phyloP scores from a whole-genome alignment of 2,888 invertebrate genomes.

The Zygaena filipendulae region DNA sequence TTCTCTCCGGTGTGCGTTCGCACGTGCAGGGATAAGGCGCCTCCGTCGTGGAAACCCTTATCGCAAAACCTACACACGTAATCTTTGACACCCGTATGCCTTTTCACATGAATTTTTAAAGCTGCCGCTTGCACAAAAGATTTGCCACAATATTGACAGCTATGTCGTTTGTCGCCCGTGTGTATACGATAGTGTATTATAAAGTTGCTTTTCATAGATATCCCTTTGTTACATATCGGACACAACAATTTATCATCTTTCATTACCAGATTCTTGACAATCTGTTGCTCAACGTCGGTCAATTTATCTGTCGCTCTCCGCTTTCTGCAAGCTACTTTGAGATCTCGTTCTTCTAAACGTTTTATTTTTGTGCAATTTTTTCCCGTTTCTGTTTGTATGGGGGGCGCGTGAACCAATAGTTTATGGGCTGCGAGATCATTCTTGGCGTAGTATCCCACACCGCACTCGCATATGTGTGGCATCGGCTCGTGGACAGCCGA shows the following conservation, averaged over 20 bases:
- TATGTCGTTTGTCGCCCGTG: constrained; percentile 17
- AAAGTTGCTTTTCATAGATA: constrained; percentile 1
- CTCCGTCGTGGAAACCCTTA: constrained; percentile 17
- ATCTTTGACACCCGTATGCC: constrained; percentile 16
- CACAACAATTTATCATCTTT: constrained; percentile 9
- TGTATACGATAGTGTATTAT: constrained; percentile 15
- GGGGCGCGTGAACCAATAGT: too few relatives aligned
- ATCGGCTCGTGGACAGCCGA: constrained; percentile 24
- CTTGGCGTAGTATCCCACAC: constrained; percentile 25
- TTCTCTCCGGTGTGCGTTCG: constrained; percentile 21
- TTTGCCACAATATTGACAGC: constrained; percentile 21
- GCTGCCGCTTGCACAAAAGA: constrained; percentile 10
- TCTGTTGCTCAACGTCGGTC: too few relatives aligned
- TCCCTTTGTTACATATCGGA: constrained; percentile 11
- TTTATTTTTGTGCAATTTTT: too few relatives aligned
- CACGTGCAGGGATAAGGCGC: constrained; percentile 15
- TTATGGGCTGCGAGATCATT: constrained; percentile 24
- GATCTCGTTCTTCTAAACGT: too few relatives aligned
- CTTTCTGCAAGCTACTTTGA: too few relatives aligned
- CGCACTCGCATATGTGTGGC: constrained; percentile 28
- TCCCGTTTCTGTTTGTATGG: too few relatives aligned
- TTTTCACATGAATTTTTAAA: constrained; percentile 16
- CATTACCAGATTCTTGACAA: too few relatives aligned
- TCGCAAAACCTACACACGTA: constrained; percentile 20
- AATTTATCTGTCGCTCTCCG: too few relatives aligned